These are phyloP conservation scores for Calcarius lapponicus DNA, from an alignment of 2,797 vertebrate species.

Conservation along the genomic window DNA sequence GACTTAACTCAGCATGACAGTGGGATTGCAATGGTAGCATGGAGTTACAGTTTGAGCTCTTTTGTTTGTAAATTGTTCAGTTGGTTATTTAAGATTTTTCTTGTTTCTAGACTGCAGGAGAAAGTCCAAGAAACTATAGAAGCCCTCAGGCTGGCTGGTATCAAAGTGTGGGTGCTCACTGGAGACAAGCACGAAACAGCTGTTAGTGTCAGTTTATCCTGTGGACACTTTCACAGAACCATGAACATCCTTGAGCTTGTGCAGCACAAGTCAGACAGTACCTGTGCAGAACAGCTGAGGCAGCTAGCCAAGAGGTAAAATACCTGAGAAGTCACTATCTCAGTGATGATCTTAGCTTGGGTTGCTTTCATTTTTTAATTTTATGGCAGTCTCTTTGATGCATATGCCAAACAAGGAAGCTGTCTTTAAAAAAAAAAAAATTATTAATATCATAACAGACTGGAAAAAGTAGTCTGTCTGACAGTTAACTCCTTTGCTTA, in stretches of 20 bases:
- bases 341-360: background rate
- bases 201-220: slow-evolving; percentile 94
- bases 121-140: slow-evolving; percentile 98
- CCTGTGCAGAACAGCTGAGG: slow-evolving; percentile 90
- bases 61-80: background rate
- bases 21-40: background rate
- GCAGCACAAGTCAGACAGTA: slow-evolving; percentile 89
- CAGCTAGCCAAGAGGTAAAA: slow-evolving; percentile 87
- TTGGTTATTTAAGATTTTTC: background rate
- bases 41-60: background rate
- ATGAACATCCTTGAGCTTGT: slow-evolving; percentile 97
- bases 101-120: slow-evolving; percentile 87
- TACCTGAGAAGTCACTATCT: background rate
- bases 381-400: background rate
- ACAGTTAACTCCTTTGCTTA: background rate
- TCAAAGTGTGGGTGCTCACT: slow-evolving; percentile 97
- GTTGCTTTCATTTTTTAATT: background rate
- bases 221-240: slow-evolving; percentile 94
- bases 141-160: slow-evolving; percentile 91
- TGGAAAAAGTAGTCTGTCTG: background rate
- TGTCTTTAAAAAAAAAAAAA: background rate
- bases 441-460: background rate
- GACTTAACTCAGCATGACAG: background rate
- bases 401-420: background rate
- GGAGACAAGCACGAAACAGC: slow-evolving; percentile 97